Evolutionary conservation across 2,113 vertebrate species (phyloP).

Genomic region (Pipra filicauda): DNA sequence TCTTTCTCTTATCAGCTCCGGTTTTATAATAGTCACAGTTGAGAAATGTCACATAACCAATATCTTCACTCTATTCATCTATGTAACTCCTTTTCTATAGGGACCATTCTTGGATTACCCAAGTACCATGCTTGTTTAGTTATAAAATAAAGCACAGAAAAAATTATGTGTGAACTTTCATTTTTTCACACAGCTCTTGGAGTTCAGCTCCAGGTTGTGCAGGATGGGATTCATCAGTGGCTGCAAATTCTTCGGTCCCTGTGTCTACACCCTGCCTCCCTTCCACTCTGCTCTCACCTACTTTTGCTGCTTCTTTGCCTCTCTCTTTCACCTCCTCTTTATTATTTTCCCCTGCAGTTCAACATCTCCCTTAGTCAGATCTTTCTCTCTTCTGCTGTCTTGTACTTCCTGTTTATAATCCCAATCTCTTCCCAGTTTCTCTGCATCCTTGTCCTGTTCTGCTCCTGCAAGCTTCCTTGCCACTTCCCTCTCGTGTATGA

Average conservation of each 20-base stretch:
- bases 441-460: not conserved
- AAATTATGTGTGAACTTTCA: not conserved
- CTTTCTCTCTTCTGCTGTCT: not conserved
- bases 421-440: not conserved
- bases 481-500: not conserved
- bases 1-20: not conserved
- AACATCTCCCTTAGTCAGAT: not conserved
- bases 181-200: not conserved
- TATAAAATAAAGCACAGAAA: not conserved
- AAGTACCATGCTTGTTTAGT: not conserved
- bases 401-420: not conserved
- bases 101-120: not conserved
- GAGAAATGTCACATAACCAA: not conserved
- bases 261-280: not conserved
- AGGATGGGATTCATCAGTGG: not conserved
- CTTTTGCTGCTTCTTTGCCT: not conserved
- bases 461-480: not conserved
- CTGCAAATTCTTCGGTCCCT: not conserved
- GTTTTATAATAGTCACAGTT: not conserved
- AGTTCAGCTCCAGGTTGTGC: not conserved
- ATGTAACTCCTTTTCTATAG: not conserved
- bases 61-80: not conserved
- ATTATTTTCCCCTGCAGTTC: not conserved
- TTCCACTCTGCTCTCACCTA: not conserved
- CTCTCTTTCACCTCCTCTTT: not conserved